A percentile compares a stretch with the other conserved stretches of the same genome.
phyloP scores from a whole-genome alignment of 2,797 vertebrate species.

The Microtus obscurus region DNA sequence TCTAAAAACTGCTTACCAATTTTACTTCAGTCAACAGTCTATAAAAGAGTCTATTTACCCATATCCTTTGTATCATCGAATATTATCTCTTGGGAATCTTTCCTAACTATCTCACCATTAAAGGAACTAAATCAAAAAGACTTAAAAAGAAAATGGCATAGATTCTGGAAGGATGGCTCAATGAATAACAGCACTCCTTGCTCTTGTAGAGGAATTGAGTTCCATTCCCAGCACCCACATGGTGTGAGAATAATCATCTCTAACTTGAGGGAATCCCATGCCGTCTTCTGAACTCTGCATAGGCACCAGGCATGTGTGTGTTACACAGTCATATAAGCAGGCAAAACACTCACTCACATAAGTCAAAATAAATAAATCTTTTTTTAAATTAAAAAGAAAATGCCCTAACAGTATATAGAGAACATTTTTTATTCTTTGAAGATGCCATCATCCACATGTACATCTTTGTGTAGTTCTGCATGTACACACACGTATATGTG shows the following conservation, averaged over 20 bases:
- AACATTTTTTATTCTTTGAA: neutral
- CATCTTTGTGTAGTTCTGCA: neutral
- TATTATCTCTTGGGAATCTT: constrained; percentile 40
- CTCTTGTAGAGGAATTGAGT: neutral
- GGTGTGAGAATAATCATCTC: neutral
- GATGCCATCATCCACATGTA: neutral
- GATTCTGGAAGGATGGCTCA: neutral
- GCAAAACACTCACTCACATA: neutral
- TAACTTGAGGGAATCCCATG: neutral
- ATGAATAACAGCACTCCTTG: no score
- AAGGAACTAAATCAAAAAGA: constrained; percentile 47
- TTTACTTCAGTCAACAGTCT: neutral
- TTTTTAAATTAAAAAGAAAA: constrained; percentile 25
- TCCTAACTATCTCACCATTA: constrained; percentile 18
- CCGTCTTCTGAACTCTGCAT: neutral
- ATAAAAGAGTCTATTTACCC: neutral
- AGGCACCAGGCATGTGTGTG: neutral
- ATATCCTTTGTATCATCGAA: neutral
- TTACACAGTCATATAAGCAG: neutral
- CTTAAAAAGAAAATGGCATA: neutral
- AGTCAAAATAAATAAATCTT: neutral
- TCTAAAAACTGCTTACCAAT: constrained; percentile 1
- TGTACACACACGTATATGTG: neutral
- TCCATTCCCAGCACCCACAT: neutral
- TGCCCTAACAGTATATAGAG: neutral